phyloP scores from a whole-genome alignment of 1,140 invertebrate genomes.

The Adoxophyes honmai region DNA sequence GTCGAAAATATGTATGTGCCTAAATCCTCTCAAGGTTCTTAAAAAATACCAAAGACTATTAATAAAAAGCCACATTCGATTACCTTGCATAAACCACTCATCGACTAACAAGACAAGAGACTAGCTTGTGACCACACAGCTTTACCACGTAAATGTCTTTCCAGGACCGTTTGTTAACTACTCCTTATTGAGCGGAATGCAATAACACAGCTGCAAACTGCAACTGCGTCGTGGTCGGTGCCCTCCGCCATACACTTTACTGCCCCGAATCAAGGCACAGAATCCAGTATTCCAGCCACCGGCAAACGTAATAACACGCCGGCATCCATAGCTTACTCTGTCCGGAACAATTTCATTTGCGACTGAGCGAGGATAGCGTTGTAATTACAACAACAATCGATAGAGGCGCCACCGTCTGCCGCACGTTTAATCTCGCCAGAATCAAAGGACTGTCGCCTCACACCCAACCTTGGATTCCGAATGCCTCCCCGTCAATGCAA shows the following conservation, averaged over 20 bases:
- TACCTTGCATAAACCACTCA: too few species aligned
- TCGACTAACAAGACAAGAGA: too few species aligned
- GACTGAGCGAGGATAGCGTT: constrained; percentile 74
- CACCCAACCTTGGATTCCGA: constrained; percentile 52
- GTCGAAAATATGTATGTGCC: too few species aligned
- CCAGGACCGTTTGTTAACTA: neutral
- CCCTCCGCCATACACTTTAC: constrained; percentile 13
- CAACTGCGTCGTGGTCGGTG: neutral
- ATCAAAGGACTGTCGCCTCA: constrained; percentile 75
- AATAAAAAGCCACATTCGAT: too few species aligned
- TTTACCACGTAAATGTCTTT: neutral
- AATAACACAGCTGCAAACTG: constrained; percentile 10
- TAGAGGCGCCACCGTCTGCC: constrained; percentile 75
- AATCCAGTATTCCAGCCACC: constrained; percentile 26
- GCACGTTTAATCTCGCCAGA: constrained; percentile 76
- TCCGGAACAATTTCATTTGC: constrained; percentile 76
- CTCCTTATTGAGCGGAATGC: neutral
- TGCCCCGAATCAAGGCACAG: constrained; percentile 33
- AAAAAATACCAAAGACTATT: too few species aligned
- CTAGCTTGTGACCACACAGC: too few species aligned
- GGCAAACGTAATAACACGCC: constrained; percentile 59
- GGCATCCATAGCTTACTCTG: constrained; percentile 67
- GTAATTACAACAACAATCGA: constrained; percentile 77
- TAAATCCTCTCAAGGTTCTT: too few species aligned
- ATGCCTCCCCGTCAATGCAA: constrained; percentile 34